These are phyloP conservation scores for Colaptes auratus DNA, from an alignment of 2,113 vertebrate species.

Conservation along the genomic window DNA sequence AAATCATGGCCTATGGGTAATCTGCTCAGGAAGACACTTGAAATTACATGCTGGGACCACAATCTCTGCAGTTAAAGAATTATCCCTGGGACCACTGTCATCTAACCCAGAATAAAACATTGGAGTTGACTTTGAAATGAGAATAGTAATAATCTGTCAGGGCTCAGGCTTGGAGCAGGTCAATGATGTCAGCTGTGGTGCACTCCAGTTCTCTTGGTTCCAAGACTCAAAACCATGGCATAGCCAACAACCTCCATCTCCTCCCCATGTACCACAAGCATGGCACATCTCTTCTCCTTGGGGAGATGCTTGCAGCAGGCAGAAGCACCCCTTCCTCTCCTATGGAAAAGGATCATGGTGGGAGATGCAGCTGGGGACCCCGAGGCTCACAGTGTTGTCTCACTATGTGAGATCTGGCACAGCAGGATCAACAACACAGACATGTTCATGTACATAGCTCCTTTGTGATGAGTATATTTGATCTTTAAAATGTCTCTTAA, in stretches of 20 bases:
- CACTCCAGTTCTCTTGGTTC: neutral
- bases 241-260: accelerated
- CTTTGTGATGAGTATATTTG: neutral
- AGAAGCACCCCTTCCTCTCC: neutral
- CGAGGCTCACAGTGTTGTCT: neutral
- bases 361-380: neutral
- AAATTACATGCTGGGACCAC: neutral
- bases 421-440: neutral
- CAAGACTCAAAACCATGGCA: accelerated
- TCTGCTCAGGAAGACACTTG: neutral
- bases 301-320: neutral
- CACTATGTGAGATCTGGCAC: accelerated
- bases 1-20: neutral
- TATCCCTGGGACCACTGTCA: neutral
- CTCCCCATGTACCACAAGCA: accelerated
- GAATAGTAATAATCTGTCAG: slow-evolving; percentile 28
- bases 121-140: neutral
- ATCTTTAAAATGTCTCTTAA: neutral
- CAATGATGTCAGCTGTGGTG: neutral
- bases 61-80: slow-evolving; percentile 38
- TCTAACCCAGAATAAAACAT: neutral
- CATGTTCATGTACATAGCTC: too few species aligned
- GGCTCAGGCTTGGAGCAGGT: neutral
- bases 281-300: neutral
- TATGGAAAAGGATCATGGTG: accelerated